Evolutionary conservation across 2,797 vertebrate species (phyloP).

Genomic region (Brotula barbata): DNA sequence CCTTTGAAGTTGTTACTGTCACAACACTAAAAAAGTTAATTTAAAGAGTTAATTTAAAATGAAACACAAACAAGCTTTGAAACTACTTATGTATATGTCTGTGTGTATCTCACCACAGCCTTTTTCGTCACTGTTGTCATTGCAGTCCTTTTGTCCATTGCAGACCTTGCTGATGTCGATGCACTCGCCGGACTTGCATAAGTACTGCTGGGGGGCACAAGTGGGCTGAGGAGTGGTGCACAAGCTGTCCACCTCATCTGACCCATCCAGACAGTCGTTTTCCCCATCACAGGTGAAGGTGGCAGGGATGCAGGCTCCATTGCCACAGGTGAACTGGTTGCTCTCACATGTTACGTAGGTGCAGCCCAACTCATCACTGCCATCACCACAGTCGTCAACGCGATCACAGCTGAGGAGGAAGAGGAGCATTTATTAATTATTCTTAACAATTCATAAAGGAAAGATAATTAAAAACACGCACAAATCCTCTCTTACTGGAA

Average conservation of each 20-base stretch:
- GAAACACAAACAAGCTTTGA: no score
- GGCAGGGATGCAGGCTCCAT: constrained; percentile 85
- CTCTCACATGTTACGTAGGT: constrained; percentile 82
- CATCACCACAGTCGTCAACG: constrained; percentile 91
- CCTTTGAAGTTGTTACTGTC: no score
- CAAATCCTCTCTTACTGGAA: constrained; percentile 79
- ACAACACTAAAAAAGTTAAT: no score
- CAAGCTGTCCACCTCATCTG: constrained; percentile 86
- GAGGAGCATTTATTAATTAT: constrained; percentile 4
- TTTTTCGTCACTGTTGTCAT: constrained; percentile 91
- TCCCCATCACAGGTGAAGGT: constrained; percentile 84
- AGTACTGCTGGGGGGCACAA: constrained; percentile 86
- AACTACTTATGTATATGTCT: no score
- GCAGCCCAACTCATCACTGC: constrained; percentile 88
- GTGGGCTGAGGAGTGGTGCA: constrained; percentile 84
- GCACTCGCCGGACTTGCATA: constrained; percentile 88
- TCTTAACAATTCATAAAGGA: neutral
- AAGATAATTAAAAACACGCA: neutral
- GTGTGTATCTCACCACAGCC: constrained; percentile 83
- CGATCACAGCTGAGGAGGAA: constrained; percentile 84
- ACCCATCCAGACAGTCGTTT: constrained; percentile 87
- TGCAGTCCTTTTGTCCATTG: constrained; percentile 86
- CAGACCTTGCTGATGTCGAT: constrained; percentile 85
- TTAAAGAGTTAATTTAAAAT: no score
- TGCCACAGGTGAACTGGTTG: constrained; percentile 88